Evolutionary conservation across 92 coral and sea anemone genomes (phyloP).

Genomic region (Umimayanthus chanpuru): DNA sequence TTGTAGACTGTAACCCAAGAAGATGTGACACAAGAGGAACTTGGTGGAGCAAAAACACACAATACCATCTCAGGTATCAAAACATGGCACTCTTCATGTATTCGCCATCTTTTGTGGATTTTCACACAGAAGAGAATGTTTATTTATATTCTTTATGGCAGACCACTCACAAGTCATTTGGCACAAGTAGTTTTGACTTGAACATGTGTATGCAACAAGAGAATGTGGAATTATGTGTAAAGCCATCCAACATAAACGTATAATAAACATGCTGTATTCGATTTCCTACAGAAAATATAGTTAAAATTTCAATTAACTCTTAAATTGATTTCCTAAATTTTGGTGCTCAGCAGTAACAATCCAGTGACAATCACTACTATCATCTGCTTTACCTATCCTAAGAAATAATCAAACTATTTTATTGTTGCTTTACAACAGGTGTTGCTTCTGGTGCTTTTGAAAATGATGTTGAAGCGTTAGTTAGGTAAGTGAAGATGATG

Average conservation of each 20-base stretch:
- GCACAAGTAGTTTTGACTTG: too few species aligned
- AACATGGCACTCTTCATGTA: neutral
- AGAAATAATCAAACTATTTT: neutral
- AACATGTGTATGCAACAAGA: too few species aligned
- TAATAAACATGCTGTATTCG: too few species aligned
- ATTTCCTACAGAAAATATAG: too few species aligned
- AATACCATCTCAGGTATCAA: slow-evolving; percentile 78
- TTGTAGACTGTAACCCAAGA: slow-evolving; percentile 96
- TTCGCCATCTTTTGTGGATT: neutral
- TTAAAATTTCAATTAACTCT: too few species aligned
- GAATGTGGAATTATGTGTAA: too few species aligned
- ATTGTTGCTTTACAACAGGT: slow-evolving; percentile 54
- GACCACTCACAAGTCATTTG: neutral
- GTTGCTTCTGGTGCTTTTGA: slow-evolving; percentile 98
- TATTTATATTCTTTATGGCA: too few species aligned
- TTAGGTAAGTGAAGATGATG: slow-evolving; percentile 70
- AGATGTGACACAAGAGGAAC: slow-evolving; percentile 95
- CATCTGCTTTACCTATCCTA: neutral
- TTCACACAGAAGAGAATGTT: too few species aligned
- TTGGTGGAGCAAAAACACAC: slow-evolving; percentile 98
- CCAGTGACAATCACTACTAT: neutral
- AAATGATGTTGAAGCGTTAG: slow-evolving; percentile 95
- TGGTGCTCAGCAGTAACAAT: too few species aligned
- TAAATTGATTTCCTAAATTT: too few species aligned
- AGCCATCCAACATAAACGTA: too few species aligned